Evolutionary conservation across 2,888 invertebrate species (phyloP).

Genomic region (Pelosia muscerda): DNA sequence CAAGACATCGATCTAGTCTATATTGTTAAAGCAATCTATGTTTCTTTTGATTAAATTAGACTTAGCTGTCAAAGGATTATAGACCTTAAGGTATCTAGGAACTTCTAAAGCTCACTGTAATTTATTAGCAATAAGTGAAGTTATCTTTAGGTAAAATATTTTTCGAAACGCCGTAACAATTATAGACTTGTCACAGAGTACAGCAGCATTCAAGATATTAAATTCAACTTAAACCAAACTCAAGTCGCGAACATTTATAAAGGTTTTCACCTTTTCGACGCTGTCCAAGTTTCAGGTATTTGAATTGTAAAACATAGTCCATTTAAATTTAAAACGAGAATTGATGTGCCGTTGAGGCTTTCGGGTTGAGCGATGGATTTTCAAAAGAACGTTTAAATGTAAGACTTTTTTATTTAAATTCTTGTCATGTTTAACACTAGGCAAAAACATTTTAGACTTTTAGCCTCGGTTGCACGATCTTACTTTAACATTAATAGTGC

Average conservation of each 20-base stretch:
- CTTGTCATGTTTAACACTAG: neutral
- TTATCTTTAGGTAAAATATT: too few relatives aligned
- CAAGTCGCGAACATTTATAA: constrained; percentile 65
- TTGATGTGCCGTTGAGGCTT: constrained; percentile 53
- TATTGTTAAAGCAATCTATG: too few relatives aligned
- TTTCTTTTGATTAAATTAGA: too few relatives aligned
- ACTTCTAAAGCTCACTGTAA: too few relatives aligned
- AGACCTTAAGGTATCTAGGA: too few relatives aligned
- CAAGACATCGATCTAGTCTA: too few relatives aligned
- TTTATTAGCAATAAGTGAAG: too few relatives aligned
- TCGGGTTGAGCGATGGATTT: constrained; percentile 41
- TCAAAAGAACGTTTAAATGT: constrained; percentile 24
- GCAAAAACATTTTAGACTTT: neutral
- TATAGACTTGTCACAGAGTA: constrained; percentile 6
- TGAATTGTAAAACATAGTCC: constrained; percentile 71
- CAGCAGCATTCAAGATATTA: constrained; percentile 59
- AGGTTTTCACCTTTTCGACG: constrained; percentile 64
- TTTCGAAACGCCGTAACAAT: neutral
- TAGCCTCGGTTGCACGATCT: too few relatives aligned
- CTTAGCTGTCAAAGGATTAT: too few relatives aligned
- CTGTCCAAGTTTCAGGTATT: constrained; percentile 64
- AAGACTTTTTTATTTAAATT: neutral
- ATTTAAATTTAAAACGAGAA: constrained; percentile 69
- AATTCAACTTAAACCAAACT: constrained; percentile 63
- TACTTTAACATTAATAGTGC: too few relatives aligned